Evolutionary conservation across 2,797 vertebrate species (phyloP), one percentile per base, ranked within the genome.

Genomic region (Anolis apletophallus): DNA sequence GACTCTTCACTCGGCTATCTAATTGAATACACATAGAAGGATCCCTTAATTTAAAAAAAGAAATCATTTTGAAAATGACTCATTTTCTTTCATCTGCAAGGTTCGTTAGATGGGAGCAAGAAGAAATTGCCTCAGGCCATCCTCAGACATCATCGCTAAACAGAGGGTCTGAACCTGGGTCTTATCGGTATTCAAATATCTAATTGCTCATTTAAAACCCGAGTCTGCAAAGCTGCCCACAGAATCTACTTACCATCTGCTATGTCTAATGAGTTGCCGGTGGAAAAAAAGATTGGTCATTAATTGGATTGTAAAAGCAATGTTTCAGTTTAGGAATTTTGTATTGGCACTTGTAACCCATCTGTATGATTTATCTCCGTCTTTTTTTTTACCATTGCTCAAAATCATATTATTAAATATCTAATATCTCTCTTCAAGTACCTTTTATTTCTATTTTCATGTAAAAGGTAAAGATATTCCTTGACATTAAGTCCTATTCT

Each of bases 221-320:
- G 90, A 46, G 11, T 88, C 82, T 86, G 3, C 76, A 90, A 50
- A 19, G 89, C 23, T 80, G 52, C 55, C 83, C 87, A 21, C 29
- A 90, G 64, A 94, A 89, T 14, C 71, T 80, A 81, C 29, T 67
- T 87, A 16, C 67, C 90, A 92, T 90, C 79, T 91, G 72, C 11
- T 75, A 17, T 82, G 75, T 54, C 88, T 90, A 92, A 92, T 74
- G 5, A 94, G 83, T 64, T 79, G 61, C 26, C n/a, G 84, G 3
- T 88, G 82, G 90, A 92, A 94, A 13, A 81, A 2, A 81, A 87
- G 87, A 86, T 46, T 88, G 80, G 87, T 90, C 46, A 83, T 92
- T 95, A 92, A 85, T 83, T 91, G 46, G 19, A 89, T 29, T 88
- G 81, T 80, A 64, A 29, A 16, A 46, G 80, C 14, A 88, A 77